A percentile compares a stretch with the other conserved stretches of the same genome.
phyloP scores from a whole-genome alignment of 1,140 invertebrate genomes.

The Harlomillsia oculata region DNA sequence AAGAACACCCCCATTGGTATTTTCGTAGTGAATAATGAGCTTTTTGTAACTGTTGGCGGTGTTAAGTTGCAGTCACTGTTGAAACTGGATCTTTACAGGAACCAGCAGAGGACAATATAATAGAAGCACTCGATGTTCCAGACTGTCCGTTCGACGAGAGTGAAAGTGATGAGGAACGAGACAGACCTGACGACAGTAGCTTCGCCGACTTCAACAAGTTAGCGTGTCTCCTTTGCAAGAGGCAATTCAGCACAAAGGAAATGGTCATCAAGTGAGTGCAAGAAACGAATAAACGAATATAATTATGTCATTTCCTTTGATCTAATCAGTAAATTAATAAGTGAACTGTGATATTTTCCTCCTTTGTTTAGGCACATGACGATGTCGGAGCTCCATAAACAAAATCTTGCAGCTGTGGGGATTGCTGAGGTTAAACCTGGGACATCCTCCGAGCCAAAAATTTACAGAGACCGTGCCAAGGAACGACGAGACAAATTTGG shows the following conservation, averaged over 20 bases:
- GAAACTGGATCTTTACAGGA: too few relatives aligned
- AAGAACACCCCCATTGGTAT: too few relatives aligned
- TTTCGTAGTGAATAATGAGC: too few relatives aligned
- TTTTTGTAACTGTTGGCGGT: too few relatives aligned
- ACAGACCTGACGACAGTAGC: slow-evolving; percentile 29
- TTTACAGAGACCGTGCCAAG: slow-evolving; percentile 89
- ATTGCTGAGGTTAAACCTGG: slow-evolving; percentile 43
- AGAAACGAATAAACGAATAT: too few relatives aligned
- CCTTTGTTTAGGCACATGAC: slow-evolving; percentile 62
- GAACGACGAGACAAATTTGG: slow-evolving; percentile 91
- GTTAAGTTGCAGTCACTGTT: too few relatives aligned
- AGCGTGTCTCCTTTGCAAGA: slow-evolving; percentile 89
- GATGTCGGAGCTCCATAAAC: slow-evolving; percentile 89
- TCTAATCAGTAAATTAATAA: too few relatives aligned
- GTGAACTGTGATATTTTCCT: neutral
- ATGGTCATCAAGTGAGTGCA: slow-evolving; percentile 51
- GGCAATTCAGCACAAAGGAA: slow-evolving; percentile 68
- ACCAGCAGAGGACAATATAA: too few relatives aligned
- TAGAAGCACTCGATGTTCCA: too few relatives aligned
- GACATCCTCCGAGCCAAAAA: slow-evolving; percentile 33
- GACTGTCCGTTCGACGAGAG: too few relatives aligned
- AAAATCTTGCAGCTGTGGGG: slow-evolving; percentile 65
- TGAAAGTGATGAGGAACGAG: slow-evolving; percentile 52
- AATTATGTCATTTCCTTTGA: too few relatives aligned
- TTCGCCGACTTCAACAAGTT: slow-evolving; percentile 60